Percentiles rank a stretch among this genome's conserved stretches.
Conservation (phyloP, 2,113 vertebrate genomes). For the Coracopsis vasa region DNA sequence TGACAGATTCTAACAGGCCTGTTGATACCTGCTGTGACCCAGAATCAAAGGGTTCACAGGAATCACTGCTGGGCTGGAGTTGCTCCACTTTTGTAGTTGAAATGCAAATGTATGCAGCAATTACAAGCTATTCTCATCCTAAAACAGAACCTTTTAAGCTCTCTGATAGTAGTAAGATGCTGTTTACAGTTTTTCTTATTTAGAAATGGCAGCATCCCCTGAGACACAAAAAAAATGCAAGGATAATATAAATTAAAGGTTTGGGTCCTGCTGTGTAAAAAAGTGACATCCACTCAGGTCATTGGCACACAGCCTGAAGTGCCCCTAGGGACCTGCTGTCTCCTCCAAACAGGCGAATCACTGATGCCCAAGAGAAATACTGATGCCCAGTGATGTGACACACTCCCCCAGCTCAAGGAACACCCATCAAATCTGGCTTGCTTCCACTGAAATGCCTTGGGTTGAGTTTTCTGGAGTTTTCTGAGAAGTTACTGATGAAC, state of each 20-base stretch:
- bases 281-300: neutral
- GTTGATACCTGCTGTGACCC: neutral
- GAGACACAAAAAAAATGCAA: neutral
- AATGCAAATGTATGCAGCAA: neutral
- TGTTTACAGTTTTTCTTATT: neutral
- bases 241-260: neutral
- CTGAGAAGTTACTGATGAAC: neutral
- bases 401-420: neutral
- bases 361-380: neutral
- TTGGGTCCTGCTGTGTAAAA: neutral
- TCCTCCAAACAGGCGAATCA: neutral
- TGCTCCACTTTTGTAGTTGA: neutral
- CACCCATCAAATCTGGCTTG: neutral
- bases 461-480: neutral
- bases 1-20: neutral
- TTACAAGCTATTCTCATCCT: neutral
- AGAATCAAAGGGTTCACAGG: neutral
- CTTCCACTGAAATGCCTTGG: neutral
- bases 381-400: neutral
- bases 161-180: neutral
- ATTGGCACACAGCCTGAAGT: neutral
- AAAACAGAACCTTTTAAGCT: neutral
- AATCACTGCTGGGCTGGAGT: neutral
- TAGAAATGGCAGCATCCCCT: neutral
- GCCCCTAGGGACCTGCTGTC: neutral